These are phyloP conservation scores for Polypedilum vanderplanki DNA, from an alignment of 1,140 invertebrate species.

Conservation along the genomic window DNA sequence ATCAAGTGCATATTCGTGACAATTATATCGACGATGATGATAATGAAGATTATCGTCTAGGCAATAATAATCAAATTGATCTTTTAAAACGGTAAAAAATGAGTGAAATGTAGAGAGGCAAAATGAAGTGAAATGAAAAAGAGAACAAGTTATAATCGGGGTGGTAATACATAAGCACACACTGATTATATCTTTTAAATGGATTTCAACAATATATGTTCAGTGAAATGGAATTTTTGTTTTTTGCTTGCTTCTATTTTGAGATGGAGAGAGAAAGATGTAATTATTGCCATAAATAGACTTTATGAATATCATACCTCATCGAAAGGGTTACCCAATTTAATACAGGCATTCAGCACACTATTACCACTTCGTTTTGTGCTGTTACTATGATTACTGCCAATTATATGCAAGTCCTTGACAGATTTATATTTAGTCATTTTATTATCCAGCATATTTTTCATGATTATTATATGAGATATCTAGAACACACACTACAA, in stretches of 20 bases:
- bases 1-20: too few relatives aligned
- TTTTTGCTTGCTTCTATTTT: neutral
- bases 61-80: slow-evolving; percentile 5
- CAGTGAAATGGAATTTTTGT: neutral
- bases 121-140: neutral
- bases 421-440: neutral
- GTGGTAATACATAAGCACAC: neutral
- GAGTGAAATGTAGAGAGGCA: neutral
- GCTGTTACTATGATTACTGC: neutral
- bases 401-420: slow-evolving; percentile 22
- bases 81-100: slow-evolving; percentile 19
- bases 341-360: neutral
- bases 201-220: neutral
- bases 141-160: slow-evolving; percentile 1
- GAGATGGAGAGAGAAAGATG: too few relatives aligned
- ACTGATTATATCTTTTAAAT: slow-evolving; percentile 14
- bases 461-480: neutral
- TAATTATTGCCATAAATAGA: too few relatives aligned
- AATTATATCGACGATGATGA: too few relatives aligned
- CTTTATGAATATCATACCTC: neutral
- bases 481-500: neutral
- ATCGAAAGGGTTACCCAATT: slow-evolving; percentile 1
- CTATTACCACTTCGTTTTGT: neutral
- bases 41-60: neutral
- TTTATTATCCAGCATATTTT: slow-evolving; percentile 3